A percentile compares a stretch with the other conserved stretches of the same genome.
phyloP scores from a whole-genome alignment of 2,113 vertebrate genomes.

The Onychostoma macrolepis region DNA sequence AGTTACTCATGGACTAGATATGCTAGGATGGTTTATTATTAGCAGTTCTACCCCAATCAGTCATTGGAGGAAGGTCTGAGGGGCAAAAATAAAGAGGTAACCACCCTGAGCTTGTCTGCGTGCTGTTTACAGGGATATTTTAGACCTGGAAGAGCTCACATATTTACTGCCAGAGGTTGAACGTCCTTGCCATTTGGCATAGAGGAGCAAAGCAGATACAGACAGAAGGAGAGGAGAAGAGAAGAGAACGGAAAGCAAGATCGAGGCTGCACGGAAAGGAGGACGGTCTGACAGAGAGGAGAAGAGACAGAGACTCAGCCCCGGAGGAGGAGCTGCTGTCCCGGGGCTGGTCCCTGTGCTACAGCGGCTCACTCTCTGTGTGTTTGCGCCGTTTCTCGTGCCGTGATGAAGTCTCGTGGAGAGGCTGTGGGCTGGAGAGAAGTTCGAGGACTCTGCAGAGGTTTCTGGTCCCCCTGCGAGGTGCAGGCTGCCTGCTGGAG shows the following conservation, averaged over 20 bases:
- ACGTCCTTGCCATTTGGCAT: conserved; percentile 74
- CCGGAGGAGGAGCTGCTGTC: conserved; percentile 74
- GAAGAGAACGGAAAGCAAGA: conserved; percentile 3
- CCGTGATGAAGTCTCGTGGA: conserved; percentile 79
- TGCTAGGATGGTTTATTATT: conserved; percentile 79
- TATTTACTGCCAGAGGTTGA: conserved; percentile 75
- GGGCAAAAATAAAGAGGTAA: conserved; percentile 87
- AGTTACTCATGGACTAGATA: conserved; percentile 85
- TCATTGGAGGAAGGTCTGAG: conserved; percentile 80
- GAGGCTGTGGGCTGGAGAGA: conserved; percentile 68
- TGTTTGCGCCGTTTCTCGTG: conserved; percentile 53
- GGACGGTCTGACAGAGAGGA: conserved; percentile 45
- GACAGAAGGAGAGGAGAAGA: background rate
- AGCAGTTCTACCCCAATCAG: conserved; percentile 78
- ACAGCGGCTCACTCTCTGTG: conserved; percentile 50
- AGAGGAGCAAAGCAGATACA: conserved; percentile 48
- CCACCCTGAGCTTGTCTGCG: conserved; percentile 75
- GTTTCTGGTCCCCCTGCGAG: conserved; percentile 53
- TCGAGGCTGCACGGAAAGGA: background rate
- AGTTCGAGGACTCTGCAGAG: conserved; percentile 59
- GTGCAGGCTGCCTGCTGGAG: conserved; percentile 57
- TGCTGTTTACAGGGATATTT: conserved; percentile 77
- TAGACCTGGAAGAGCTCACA: conserved; percentile 70
- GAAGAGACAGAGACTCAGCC: conserved; percentile 49
- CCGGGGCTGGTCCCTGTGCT: conserved; percentile 74